phyloP scores from a whole-genome alignment of 2,888 invertebrate species.

The Leptinotarsa haldemani region DNA sequence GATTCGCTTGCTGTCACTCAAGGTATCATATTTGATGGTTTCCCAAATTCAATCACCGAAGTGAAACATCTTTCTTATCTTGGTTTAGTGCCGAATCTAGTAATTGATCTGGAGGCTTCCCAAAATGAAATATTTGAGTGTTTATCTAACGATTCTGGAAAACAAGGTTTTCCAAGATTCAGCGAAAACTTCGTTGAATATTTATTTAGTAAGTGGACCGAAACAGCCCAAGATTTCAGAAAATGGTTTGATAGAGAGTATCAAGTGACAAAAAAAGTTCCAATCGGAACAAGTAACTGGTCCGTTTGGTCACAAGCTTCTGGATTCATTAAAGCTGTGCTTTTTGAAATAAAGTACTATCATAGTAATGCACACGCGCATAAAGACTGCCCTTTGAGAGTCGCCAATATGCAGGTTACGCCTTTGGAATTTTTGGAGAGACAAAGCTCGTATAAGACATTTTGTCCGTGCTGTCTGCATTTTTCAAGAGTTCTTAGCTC shows the following conservation, averaged over 20 bases:
- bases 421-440: slow-evolving; percentile 68
- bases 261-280: slow-evolving; percentile 69
- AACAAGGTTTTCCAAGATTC: slow-evolving; percentile 54
- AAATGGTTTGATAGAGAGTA: slow-evolving; percentile 69
- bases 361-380: slow-evolving; percentile 66
- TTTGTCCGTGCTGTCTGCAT: slow-evolving; percentile 73
- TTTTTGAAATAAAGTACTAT: slow-evolving; percentile 68
- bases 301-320: slow-evolving; percentile 67
- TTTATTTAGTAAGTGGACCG: slow-evolving; percentile 66
- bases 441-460: slow-evolving; percentile 68
- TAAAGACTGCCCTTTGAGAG: slow-evolving; percentile 66
- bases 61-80: slow-evolving; percentile 66
- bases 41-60: slow-evolving; percentile 69
- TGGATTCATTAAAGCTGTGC: slow-evolving; percentile 61
- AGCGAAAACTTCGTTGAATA: slow-evolving; percentile 63
- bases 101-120: slow-evolving; percentile 68
- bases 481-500: slow-evolving; percentile 57
- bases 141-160: slow-evolving; percentile 62
- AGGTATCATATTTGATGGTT: slow-evolving; percentile 72
- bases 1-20: slow-evolving; percentile 67
- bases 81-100: slow-evolving; percentile 71
- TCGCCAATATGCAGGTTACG: slow-evolving; percentile 70
- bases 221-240: slow-evolving; percentile 61
- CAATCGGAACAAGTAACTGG: slow-evolving; percentile 70
- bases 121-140: slow-evolving; percentile 63